Evolutionary conservation across 2,797 vertebrate species (phyloP).

Genomic region (Fratercula arctica): DNA sequence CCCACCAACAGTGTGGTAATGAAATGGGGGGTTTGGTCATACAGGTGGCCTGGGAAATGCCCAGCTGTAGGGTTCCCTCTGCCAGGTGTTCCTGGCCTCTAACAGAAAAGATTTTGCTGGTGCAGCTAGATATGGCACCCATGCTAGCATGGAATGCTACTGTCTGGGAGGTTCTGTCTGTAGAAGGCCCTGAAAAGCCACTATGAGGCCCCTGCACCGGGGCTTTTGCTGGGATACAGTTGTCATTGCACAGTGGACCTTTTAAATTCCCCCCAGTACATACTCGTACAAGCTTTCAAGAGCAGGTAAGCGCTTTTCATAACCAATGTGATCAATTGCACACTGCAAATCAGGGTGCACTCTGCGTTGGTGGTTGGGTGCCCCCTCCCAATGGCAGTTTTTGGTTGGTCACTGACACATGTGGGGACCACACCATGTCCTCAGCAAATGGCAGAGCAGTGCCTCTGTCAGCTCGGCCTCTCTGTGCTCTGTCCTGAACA

Average conservation of each 20-base stretch:
- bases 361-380: neutral
- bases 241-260: neutral
- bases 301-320: neutral
- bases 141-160: neutral
- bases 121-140: neutral
- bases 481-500: neutral
- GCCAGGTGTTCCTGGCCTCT: neutral
- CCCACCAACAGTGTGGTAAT: neutral
- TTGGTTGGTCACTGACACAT: neutral
- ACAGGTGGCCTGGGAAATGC: neutral
- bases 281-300: neutral
- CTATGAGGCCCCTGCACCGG: rapidly evolving
- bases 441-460: neutral
- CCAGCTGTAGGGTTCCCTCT: neutral
- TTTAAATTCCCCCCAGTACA: neutral
- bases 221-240: neutral
- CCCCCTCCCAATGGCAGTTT: neutral
- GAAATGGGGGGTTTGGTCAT: neutral
- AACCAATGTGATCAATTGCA: neutral
- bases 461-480: neutral
- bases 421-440: rapidly evolving
- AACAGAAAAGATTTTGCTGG: neutral
- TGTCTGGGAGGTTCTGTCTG: neutral
- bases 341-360: neutral
- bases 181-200: neutral